Conservation (phyloP, 1,140 invertebrate genomes). For the Bombus cullumanus region DNA sequence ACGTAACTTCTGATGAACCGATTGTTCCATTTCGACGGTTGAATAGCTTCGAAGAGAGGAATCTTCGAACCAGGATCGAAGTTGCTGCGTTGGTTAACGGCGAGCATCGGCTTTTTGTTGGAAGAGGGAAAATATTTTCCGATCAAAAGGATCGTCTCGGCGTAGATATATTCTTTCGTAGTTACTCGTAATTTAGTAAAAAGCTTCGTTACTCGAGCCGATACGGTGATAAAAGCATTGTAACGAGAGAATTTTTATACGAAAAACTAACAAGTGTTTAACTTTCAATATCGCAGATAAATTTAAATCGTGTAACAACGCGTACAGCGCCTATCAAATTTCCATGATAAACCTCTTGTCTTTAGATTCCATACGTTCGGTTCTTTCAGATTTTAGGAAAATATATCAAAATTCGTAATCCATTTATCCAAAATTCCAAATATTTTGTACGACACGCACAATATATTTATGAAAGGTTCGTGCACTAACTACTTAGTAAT, state of each 20-base stretch:
- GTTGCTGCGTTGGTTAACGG: slow-evolving; percentile 5
- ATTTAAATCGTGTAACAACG: too few species aligned
- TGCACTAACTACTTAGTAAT: not conserved
- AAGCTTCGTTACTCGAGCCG: not conserved
- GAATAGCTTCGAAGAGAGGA: slow-evolving; percentile 16
- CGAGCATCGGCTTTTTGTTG: not conserved
- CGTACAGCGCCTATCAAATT: too few species aligned
- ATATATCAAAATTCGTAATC: not conserved
- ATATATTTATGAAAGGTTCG: not conserved
- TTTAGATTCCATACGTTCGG: too few species aligned
- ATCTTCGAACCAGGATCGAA: not conserved
- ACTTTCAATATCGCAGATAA: too few species aligned
- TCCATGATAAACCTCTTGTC: too few species aligned
- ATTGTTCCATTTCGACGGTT: slow-evolving; percentile 18
- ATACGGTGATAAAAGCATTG: too few species aligned
- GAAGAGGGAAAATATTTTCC: not conserved
- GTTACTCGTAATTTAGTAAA: not conserved
- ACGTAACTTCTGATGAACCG: slow-evolving; percentile 34
- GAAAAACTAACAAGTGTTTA: too few species aligned
- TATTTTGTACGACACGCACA: not conserved
- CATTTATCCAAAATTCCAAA: not conserved
- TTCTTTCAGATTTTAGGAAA: too few species aligned
- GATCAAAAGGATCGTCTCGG: not conserved
- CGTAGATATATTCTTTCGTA: too few species aligned
- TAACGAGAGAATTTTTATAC: too few species aligned